A percentile compares a stretch with the other conserved stretches of the same genome.
Evolutionary conservation across 2,888 invertebrate genomes (phyloP).

Genomic region (Tetropium fuscum): DNA sequence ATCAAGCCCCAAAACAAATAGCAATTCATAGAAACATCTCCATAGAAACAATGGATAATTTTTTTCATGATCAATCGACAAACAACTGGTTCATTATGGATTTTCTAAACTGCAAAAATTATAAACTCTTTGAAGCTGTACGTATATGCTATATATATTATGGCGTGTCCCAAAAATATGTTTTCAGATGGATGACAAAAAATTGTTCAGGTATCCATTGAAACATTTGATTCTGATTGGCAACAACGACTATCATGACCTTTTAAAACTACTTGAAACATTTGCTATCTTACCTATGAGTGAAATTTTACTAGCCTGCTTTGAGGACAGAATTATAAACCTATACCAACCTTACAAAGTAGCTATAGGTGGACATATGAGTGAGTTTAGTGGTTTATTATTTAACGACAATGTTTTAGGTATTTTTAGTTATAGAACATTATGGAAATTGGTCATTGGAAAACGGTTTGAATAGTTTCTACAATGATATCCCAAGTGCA

Average conservation of each 20-base stretch:
- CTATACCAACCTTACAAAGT: slow-evolving; percentile 39
- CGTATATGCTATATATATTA: background rate
- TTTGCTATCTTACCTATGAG: slow-evolving; percentile 29
- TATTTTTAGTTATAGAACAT: slow-evolving; percentile 34
- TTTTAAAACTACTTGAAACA: slow-evolving; percentile 17
- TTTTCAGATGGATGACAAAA: slow-evolving; percentile 30
- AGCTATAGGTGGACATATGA: slow-evolving; percentile 11
- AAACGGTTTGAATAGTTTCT: slow-evolving; percentile 19
- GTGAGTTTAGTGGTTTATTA: slow-evolving; percentile 16
- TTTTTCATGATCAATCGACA: slow-evolving; percentile 17
- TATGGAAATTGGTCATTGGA: slow-evolving; percentile 40
- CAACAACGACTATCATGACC: background rate
- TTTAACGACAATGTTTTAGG: background rate
- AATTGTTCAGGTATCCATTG: slow-evolving; percentile 28
- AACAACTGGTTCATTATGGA: slow-evolving; percentile 35
- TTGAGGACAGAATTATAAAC: slow-evolving; percentile 15
- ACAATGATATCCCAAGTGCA: slow-evolving; percentile 17
- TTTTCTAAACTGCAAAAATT: slow-evolving; percentile 23
- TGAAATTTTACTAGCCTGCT: slow-evolving; percentile 28
- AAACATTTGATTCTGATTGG: slow-evolving; percentile 31
- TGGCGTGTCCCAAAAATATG: background rate
- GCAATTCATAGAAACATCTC: slow-evolving; percentile 21
- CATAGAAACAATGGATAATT: slow-evolving; percentile 3
- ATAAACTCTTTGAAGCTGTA: slow-evolving; percentile 7
- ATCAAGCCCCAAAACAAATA: slow-evolving; percentile 20